Evolutionary conservation across 2,888 invertebrate species (phyloP).

Genomic region (Ormyrus rosae): DNA sequence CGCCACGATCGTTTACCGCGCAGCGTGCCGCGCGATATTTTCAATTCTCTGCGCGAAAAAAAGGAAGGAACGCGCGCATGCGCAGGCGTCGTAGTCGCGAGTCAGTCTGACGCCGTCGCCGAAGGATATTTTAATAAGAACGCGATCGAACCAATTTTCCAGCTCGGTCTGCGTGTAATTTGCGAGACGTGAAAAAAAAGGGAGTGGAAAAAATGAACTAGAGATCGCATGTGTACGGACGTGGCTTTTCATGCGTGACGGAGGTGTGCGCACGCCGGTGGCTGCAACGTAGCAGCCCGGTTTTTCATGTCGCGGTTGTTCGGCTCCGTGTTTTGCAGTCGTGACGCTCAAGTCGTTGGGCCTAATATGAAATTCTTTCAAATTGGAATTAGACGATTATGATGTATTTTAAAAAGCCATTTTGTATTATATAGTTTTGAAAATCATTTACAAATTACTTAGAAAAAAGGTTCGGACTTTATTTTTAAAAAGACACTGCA

Average conservation of each 20-base stretch:
- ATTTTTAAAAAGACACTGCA: too few relatives aligned
- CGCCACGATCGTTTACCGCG: slow-evolving; percentile 15
- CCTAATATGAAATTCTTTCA: neutral
- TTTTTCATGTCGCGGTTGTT: slow-evolving; percentile 2
- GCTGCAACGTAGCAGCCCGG: neutral
- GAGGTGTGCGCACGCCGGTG: neutral
- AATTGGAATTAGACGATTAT: too few relatives aligned
- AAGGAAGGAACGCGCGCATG: too few relatives aligned
- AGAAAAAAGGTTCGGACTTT: too few relatives aligned
- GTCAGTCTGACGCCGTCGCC: slow-evolving; percentile 49
- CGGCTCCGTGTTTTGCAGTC: neutral
- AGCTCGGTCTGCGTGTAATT: slow-evolving; percentile 17
- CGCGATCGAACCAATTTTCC: slow-evolving; percentile 41
- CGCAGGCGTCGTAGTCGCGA: neutral
- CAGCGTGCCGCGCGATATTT: neutral
- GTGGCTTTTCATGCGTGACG: slow-evolving; percentile 23
- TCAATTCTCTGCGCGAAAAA: too few relatives aligned
- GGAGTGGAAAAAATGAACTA: neutral
- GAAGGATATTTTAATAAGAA: slow-evolving; percentile 39
- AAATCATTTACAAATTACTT: too few relatives aligned
- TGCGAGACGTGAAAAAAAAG: neutral
- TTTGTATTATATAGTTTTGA: too few relatives aligned
- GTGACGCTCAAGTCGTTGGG: neutral
- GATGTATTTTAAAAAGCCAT: too few relatives aligned
- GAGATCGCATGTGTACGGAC: neutral